Base-by-base conservation (phyloP, 1,140 invertebrate species). In the Heliothis subflexa region DNA sequence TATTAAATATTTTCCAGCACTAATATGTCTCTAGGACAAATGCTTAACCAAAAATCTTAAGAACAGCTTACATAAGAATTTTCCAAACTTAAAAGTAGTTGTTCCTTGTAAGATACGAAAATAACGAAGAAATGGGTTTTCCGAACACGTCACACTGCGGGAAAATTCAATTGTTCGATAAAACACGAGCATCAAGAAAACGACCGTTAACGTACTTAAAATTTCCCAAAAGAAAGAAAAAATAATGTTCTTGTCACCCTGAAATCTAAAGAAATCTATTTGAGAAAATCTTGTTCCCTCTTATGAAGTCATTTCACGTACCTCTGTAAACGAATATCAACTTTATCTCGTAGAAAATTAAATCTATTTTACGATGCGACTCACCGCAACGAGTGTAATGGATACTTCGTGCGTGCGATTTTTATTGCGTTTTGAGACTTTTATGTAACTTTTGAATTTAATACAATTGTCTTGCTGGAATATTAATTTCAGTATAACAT, bases 201-300 rank as follows among this genome's bases (percentile, higher is more conserved):
- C 16, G 18, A 10, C 18, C 54, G 18, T 18, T 55, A 55, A 55
- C 16, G 54, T 9, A 1, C 54, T 55, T 55, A 55, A 40, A 59
- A 59, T 47, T n/a, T 47, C 16, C 40, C 7, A 47, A 40, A 66
- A 66, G 16, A 21, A 45, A 66, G 10, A 66, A 11, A 33, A 59
- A 73, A 50, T 40, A 57, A 47, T 40, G 52, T 57, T 12, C 25
- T 18, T n/a, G 2, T 54, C 52, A n/a, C 55, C 14, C 7, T n/a
- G n/a, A n/a, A 59, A 70, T 68, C 64, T 16, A 50, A 68, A 50
- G 47, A 50, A 68, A 68, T 70, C 47, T 70, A 70, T 70, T 70
- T 28, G 3, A 49, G 47, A 52, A 28, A 70, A 50, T 25, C 21
- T 70, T 28, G 25, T 25, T 52, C 45, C 47, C 21, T 14, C 33